Base-by-base conservation (phyloP, 92 coral and sea anemone genomes). In the Palythoa grandiflora region DNA sequence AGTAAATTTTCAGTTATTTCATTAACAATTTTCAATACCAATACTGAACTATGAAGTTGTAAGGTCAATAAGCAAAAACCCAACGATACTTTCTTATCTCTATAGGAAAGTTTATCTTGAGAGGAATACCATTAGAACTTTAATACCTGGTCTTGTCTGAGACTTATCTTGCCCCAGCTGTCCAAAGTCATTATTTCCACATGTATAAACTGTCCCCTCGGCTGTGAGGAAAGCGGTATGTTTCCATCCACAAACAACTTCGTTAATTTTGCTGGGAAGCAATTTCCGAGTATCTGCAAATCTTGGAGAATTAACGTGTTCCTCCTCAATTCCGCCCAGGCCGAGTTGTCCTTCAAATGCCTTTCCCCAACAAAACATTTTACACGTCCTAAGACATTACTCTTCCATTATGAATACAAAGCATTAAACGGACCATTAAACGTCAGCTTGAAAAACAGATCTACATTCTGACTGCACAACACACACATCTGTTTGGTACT, bases 121-220 rank as follows among this genome's bases (percentile, higher is more conserved):
- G 50, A 44, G 6, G 50, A 28, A 28, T 44, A 44, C 50, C 7
- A 4, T 44, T 44, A 44, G 50, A 35, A 38, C 93, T 71, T n/a
- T n/a, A n/a, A n/a, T 63, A 96, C 99, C 99, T 51, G 94, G 89
- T 53, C 75, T 89, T n/a, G 55, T 86, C 37, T 88, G 88, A 14
- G 84, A 89, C 71, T 91, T 93, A 36, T 89, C 91, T 39, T 91
- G 94, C 38, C 99, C 99, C 78, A 96, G 93, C 87, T 96, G 99
- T 40, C 98, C 98, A 88, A 80, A 92, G 20, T 96, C 96, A 73
- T 95, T 96, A 80, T 79, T 90, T 2, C 99, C 99, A 89, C 99
- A 96, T 2, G 99, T 93, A 63, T 93, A 93, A 50, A 96, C 89
- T 17, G 93, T 94, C 16, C 98, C 98, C 39, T 96, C 98, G 6